Conservation (phyloP, 1,140 invertebrate species). For the Wiebesia pumilae region DNA sequence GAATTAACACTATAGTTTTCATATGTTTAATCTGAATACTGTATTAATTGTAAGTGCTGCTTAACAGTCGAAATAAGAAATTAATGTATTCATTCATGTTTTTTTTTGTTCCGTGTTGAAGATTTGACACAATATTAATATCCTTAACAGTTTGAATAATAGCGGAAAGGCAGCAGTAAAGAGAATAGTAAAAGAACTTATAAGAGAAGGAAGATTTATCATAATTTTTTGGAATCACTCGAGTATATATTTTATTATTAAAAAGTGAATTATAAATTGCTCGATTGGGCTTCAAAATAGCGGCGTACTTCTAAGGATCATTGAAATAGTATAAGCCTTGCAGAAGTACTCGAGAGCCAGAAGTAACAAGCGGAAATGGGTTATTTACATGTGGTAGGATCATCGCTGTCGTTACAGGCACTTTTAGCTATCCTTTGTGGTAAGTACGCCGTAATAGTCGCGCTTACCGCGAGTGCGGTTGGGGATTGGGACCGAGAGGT, state of each 20-base stretch:
- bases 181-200: not conserved
- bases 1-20: too few relatives aligned
- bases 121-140: not conserved
- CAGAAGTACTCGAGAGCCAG: not conserved
- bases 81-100: too few relatives aligned
- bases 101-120: too few relatives aligned
- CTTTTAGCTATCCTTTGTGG: not conserved
- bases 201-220: not conserved
- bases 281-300: too few relatives aligned
- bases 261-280: constrained; percentile 5
- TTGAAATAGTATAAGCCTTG: not conserved
- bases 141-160: not conserved
- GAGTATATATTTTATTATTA: not conserved
- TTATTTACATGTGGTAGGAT: constrained; percentile 17
- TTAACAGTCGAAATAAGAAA: too few relatives aligned
- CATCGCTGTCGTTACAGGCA: not conserved
- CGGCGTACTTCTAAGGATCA: not conserved
- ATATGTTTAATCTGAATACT: too few relatives aligned
- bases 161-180: not conserved
- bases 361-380: constrained; percentile 22
- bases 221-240: not conserved
- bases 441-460: constrained; percentile 9
- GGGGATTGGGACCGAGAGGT: not conserved
- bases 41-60: too few relatives aligned
- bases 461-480: not conserved